Conservation (phyloP, 1,140 invertebrate species). For the Pogonus chalceus region DNA sequence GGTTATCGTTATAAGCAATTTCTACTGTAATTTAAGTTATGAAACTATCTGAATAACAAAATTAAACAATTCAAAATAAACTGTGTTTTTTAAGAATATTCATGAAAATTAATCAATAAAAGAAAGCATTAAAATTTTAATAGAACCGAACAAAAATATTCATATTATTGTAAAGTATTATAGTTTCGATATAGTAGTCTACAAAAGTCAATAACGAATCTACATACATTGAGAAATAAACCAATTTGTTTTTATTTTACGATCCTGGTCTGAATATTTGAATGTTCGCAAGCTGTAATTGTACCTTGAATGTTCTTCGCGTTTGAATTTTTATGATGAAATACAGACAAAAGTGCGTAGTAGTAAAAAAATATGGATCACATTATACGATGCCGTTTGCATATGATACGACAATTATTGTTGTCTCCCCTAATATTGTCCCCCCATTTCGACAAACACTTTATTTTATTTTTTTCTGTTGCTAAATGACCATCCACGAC, state of each 20-base stretch:
- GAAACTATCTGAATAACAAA: too few species aligned
- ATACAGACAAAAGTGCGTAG: too few species aligned
- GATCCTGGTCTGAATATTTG: neutral
- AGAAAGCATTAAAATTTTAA: neutral
- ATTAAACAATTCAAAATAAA: too few species aligned
- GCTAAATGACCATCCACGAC: neutral
- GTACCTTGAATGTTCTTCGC: neutral
- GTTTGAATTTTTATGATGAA: neutral
- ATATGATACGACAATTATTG: conserved; percentile 1
- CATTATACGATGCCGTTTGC: neutral
- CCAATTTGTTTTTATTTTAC: neutral
- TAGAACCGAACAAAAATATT: neutral
- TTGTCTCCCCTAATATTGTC: neutral
- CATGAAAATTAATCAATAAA: too few species aligned
- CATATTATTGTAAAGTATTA: neutral
- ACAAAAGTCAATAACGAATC: neutral
- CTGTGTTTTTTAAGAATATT: too few species aligned
- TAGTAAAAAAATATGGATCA: neutral
- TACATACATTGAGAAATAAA: neutral
- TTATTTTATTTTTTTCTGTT: conserved; percentile 3
- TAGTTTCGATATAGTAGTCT: neutral
- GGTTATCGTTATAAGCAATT: too few species aligned
- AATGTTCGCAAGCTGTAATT: neutral
- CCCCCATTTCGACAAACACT: neutral
- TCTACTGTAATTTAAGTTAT: too few species aligned